Conservation (phyloP, 2,797 vertebrate species). For the Smutsia gigantea region DNA sequence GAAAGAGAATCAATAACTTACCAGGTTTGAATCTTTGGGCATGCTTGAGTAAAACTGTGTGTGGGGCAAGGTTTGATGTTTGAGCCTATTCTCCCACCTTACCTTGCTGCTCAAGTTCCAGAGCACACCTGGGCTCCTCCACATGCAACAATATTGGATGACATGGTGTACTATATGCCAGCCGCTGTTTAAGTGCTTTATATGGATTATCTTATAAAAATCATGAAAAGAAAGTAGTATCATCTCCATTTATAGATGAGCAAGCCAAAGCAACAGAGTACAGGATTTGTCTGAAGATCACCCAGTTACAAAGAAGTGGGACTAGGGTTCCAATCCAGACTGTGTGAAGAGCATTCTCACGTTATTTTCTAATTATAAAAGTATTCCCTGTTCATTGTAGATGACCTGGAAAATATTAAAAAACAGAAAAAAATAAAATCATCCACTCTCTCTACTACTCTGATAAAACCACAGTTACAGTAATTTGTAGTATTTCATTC, state of each 20-base stretch:
- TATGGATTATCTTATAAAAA: neutral
- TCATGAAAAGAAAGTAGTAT: neutral
- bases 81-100: neutral
- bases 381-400: neutral
- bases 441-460: neutral
- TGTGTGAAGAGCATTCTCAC: neutral
- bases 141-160: neutral
- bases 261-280: neutral
- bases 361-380: constrained; percentile 28
- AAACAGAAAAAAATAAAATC: neutral
- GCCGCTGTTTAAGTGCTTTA: neutral
- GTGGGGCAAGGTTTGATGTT: neutral
- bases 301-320: neutral
- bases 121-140: neutral
- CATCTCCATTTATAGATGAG: neutral
- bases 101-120: neutral
- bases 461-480: neutral
- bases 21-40: neutral
- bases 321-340: neutral
- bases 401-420: neutral
- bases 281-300: neutral
- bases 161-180: neutral
- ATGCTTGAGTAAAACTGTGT: neutral
- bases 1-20: neutral
- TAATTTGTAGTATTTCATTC: neutral